Conservation (phyloP, 2,113 vertebrate genomes). For the Pongo abelii region DNA sequence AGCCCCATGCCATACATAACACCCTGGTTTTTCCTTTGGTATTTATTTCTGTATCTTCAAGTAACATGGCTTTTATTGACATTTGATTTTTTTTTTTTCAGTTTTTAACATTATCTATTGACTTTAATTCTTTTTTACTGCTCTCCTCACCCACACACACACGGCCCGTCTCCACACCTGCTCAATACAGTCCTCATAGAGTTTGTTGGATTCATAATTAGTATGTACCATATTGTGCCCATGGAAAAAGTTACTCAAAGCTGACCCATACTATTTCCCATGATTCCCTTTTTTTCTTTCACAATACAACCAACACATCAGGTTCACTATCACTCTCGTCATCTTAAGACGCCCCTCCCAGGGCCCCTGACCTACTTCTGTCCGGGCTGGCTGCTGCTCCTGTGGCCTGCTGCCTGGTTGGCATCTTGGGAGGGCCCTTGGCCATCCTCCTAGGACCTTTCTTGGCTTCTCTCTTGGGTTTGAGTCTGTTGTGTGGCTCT, state of each 20-base stretch:
- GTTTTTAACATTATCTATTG: background rate
- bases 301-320: background rate
- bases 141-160: background rate
- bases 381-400: background rate
- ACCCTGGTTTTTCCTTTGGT: background rate
- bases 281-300: background rate
- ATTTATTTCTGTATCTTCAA: background rate
- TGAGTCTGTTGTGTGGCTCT: background rate
- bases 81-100: background rate
- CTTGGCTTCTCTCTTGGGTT: background rate
- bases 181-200: fast-evolving
- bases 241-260: background rate
- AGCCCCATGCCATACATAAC: background rate
- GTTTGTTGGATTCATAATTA: background rate
- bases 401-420: background rate
- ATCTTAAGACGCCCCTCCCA: background rate
- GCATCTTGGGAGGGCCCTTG: background rate
- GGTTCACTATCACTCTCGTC: background rate
- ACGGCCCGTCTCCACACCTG: background rate
- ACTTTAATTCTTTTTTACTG: background rate
- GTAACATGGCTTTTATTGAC: background rate
- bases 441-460: background rate
- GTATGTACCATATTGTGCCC: background rate
- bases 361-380: slow-evolving; percentile 40
- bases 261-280: background rate